Percentiles rank a stretch among this genome's conserved stretches.
phyloP scores from a whole-genome alignment of 2,888 invertebrate genomes.

The Cyrtodaria siliqua region DNA sequence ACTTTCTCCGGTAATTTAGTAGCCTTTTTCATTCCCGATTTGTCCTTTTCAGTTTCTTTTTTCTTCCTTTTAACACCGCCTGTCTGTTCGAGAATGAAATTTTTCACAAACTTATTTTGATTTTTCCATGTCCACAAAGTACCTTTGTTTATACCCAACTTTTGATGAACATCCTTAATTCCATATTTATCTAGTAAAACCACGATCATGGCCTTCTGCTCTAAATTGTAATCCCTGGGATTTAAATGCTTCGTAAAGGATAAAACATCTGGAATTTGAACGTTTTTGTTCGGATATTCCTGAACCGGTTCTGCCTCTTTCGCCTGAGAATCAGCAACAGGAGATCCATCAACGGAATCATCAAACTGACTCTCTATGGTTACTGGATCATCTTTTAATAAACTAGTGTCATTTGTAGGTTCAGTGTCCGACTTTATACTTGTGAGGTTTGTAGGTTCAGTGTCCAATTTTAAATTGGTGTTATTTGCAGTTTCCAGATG shows the following conservation, averaged over 20 bases:
- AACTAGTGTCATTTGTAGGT: too few species aligned
- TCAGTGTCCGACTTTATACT: too few species aligned
- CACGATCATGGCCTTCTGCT: constrained; percentile 59
- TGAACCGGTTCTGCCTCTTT: too few species aligned
- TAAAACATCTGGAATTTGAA: constrained; percentile 41
- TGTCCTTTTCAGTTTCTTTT: not conserved
- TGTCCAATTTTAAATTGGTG: too few species aligned
- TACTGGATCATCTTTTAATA: too few species aligned
- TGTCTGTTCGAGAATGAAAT: constrained; percentile 38
- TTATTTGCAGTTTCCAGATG: too few species aligned
- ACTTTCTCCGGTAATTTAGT: too few species aligned
- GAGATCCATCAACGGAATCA: too few species aligned
- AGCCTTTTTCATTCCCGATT: not conserved
- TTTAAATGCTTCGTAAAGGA: constrained; percentile 28
- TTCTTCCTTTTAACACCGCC: constrained; percentile 7
- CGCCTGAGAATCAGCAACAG: too few species aligned
- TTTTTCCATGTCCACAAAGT: constrained; percentile 59
- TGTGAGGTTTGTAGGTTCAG: too few species aligned
- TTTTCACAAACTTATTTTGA: constrained; percentile 22
- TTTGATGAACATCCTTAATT: constrained; percentile 34
- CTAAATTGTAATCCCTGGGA: constrained; percentile 50
- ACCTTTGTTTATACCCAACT: constrained; percentile 50
- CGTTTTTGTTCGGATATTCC: too few species aligned
- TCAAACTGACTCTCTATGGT: too few species aligned
- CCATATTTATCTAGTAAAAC: constrained; percentile 52